phyloP scores from a whole-genome alignment of 2,113 vertebrate genomes.

The Muntiacus reevesi region DNA sequence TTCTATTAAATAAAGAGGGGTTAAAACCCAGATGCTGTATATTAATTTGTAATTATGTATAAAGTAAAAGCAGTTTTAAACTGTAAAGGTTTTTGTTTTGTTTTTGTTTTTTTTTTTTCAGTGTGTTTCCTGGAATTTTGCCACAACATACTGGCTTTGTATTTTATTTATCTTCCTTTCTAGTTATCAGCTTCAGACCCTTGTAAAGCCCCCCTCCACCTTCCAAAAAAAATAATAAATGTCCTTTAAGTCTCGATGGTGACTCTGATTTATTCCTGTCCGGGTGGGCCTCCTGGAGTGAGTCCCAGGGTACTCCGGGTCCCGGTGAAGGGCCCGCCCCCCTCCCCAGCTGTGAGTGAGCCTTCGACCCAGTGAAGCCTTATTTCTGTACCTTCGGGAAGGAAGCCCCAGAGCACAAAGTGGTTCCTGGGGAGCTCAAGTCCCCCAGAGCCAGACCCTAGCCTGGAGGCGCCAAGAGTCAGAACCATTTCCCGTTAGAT shows the following conservation, averaged over 20 bases:
- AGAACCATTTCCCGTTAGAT: background rate
- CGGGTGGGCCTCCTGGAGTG: background rate
- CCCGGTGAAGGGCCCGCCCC: background rate
- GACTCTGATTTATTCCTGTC: background rate
- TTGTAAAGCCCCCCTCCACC: slow-evolving; percentile 85
- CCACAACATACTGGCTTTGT: slow-evolving; percentile 78
- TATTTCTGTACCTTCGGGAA: background rate
- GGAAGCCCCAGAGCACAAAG: background rate
- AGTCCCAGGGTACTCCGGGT: background rate
- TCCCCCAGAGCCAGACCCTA: background rate
- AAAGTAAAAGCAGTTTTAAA: slow-evolving; percentile 84
- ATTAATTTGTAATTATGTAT: slow-evolving; percentile 96
- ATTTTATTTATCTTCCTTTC: slow-evolving; percentile 96
- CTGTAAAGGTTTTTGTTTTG: slow-evolving; percentile 84
- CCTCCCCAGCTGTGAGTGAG: background rate
- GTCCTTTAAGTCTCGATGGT: slow-evolving; percentile 68
- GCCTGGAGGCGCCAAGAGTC: background rate
- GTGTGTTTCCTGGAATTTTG: slow-evolving; percentile 85
- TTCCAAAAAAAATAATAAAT: slow-evolving; percentile 82
- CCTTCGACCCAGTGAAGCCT: background rate
- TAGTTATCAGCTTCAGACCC: slow-evolving; percentile 78
- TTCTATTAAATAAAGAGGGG: slow-evolving; percentile 66
- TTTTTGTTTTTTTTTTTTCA: slow-evolving; percentile 49
- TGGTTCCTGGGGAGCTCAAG: background rate
- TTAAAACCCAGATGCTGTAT: slow-evolving; percentile 82